Evolutionary conservation across 2,888 invertebrate species (phyloP).

Genomic region (Hedya salicella): DNA sequence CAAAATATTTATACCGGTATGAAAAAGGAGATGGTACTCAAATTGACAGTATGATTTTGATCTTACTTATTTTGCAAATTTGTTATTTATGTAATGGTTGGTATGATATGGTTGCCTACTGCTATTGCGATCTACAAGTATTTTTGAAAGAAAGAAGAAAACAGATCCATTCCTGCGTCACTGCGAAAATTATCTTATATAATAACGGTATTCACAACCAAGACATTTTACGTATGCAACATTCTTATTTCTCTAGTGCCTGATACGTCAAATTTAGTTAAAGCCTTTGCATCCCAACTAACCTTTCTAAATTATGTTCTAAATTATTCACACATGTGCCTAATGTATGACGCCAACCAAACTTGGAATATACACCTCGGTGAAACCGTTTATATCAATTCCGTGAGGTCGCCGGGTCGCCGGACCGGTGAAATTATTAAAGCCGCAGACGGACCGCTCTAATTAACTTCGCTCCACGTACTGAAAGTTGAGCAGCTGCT

Average conservation of each 20-base stretch:
- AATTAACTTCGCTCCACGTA: constrained; percentile 73
- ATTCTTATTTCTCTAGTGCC: background rate
- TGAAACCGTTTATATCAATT: constrained; percentile 72
- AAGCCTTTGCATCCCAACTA: background rate
- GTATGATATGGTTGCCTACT: too few species aligned
- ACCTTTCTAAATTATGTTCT: background rate
- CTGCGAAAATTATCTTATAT: too few species aligned
- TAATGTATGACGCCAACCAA: background rate
- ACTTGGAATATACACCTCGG: constrained; percentile 47
- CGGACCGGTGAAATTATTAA: constrained; percentile 73
- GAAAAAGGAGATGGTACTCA: too few species aligned
- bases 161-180: too few species aligned
- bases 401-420: constrained; percentile 51
- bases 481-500: constrained; percentile 65
- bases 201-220: background rate
- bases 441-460: constrained; percentile 72
- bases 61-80: too few species aligned
- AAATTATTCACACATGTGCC: background rate
- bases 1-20: too few species aligned
- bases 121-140: too few species aligned
- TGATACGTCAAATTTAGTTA: background rate
- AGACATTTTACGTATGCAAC: background rate
- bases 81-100: too few species aligned
- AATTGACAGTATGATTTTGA: too few species aligned
- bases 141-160: too few species aligned